Evolutionary conservation across 2,113 vertebrate genomes (phyloP).

Genomic region (Tachuris rubrigastra): DNA sequence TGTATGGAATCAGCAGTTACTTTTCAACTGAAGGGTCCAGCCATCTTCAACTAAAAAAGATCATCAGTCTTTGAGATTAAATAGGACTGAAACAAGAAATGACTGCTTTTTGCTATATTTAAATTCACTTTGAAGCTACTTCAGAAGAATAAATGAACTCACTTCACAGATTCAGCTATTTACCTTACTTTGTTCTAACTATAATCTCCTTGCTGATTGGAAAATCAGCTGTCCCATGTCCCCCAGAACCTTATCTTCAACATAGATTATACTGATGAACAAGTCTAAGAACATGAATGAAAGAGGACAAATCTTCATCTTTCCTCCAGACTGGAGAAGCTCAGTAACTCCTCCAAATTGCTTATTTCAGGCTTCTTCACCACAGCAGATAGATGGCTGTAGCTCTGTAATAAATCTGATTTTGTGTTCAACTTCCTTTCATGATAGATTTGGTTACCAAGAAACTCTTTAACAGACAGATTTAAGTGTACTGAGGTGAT

Average conservation of each 20-base stretch:
- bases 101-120: constrained; percentile 4
- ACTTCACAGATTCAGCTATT: constrained; percentile 10
- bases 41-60: background rate
- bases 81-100: constrained; percentile 23
- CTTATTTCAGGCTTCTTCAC: background rate
- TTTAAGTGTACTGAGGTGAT: background rate
- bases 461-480: background rate
- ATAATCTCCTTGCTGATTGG: background rate
- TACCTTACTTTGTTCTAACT: constrained; percentile 3
- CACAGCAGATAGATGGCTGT: background rate
- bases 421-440: constrained; percentile 8
- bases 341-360: background rate
- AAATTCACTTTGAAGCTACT: constrained; percentile 46
- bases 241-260: background rate
- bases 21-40: background rate
- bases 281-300: background rate
- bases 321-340: background rate
- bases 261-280: background rate
- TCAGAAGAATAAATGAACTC: constrained; percentile 15
- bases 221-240: constrained; percentile 2
- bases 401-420: background rate
- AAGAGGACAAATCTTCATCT: background rate
- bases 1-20: background rate
- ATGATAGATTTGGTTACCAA: background rate
- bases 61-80: background rate